Evolutionary conservation across 2,113 vertebrate genomes (phyloP).

Genomic region (Ameiurus melas): DNA sequence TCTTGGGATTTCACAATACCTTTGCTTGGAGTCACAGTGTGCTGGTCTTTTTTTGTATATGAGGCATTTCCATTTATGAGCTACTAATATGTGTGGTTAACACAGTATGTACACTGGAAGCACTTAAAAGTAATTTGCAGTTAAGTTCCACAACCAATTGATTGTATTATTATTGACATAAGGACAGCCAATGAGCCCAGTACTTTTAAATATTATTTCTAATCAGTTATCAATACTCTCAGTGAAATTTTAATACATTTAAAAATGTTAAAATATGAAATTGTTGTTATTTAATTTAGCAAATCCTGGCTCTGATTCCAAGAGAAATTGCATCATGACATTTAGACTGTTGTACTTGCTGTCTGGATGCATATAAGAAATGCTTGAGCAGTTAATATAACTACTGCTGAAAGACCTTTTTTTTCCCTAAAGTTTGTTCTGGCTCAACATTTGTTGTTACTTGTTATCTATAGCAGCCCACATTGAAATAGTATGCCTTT

Average conservation of each 20-base stretch:
- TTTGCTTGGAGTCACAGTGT: background rate
- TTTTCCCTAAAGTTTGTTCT: background rate
- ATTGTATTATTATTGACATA: background rate
- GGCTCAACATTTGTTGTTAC: background rate
- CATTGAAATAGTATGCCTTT: background rate
- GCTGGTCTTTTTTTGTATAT: background rate
- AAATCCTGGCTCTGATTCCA: background rate
- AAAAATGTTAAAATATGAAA: background rate
- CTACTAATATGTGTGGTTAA: background rate
- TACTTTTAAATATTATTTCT: background rate
- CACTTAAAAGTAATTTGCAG: constrained; percentile 4
- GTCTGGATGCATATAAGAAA: background rate
- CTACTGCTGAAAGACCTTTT: constrained; percentile 12
- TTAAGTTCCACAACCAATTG: background rate
- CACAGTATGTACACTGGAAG: background rate
- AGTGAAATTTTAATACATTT: background rate
- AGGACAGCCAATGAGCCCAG: background rate
- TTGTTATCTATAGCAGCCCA: constrained; percentile 1
- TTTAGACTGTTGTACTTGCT: background rate
- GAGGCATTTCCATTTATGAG: background rate
- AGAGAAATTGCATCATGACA: background rate
- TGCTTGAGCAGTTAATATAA: constrained; percentile 15
- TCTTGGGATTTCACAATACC: background rate
- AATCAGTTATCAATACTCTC: background rate
- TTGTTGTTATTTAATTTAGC: background rate